Evolutionary conservation across 2,888 invertebrate genomes (phyloP).

Genomic region (Calliopum simillimum): DNA sequence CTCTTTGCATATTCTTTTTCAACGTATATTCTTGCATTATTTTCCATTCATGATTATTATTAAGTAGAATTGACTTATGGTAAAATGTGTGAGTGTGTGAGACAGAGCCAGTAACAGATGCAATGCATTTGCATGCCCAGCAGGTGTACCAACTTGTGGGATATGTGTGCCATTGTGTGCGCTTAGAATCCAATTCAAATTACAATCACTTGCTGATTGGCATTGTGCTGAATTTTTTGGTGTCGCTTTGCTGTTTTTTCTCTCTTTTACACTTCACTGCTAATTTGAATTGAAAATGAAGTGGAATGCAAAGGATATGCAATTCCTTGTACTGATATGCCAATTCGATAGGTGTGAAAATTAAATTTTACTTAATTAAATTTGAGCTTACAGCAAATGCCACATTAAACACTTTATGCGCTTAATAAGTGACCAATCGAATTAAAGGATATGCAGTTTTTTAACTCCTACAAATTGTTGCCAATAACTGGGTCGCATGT

Average conservation of each 20-base stretch:
- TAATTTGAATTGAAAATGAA: no score
- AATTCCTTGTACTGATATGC: no score
- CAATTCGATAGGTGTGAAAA: no score
- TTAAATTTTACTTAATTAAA: no score
- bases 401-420: no score
- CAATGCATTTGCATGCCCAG: not conserved
- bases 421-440: not conserved
- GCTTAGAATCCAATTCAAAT: constrained; percentile 5
- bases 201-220: constrained; percentile 13
- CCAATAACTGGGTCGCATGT: not conserved
- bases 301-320: no score
- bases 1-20: not conserved
- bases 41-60: not conserved
- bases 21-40: not conserved
- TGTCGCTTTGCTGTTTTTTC: not conserved
- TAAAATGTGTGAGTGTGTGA: not conserved
- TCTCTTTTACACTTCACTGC: not conserved
- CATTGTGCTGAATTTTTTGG: not conserved
- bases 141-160: not conserved
- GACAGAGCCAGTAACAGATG: not conserved
- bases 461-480: not conserved
- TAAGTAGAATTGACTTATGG: constrained; percentile 5
- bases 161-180: not conserved
- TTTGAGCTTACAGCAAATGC: no score
- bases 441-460: not conserved